Evolutionary conservation across 2,888 invertebrate species (phyloP).

Genomic region (Conchocele bisecta): DNA sequence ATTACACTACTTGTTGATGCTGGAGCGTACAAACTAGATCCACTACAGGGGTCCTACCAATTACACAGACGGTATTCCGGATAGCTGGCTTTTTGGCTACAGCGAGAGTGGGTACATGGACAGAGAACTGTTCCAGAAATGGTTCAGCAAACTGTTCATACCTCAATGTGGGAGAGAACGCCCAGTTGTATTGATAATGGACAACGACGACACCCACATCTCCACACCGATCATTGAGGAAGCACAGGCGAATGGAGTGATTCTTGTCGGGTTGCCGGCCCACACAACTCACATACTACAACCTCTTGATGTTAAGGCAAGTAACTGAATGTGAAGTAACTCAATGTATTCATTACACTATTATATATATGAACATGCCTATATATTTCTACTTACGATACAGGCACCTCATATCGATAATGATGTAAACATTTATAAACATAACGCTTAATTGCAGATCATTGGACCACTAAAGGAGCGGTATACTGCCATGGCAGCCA

Average conservation of each 20-base stretch:
- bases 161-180: conserved; percentile 27
- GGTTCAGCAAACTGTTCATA: conserved; percentile 20
- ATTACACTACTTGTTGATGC: too few relatives aligned
- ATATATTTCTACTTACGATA: too few relatives aligned
- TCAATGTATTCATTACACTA: too few relatives aligned
- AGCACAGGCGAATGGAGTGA: conserved; percentile 5
- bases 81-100: conserved; percentile 9
- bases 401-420: too few relatives aligned
- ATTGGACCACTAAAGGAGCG: conserved; percentile 6
- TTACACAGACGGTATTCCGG: conserved; percentile 30
- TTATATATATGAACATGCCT: too few relatives aligned
- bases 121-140: conserved; percentile 14
- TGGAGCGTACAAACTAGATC: too few relatives aligned
- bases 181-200: conserved; percentile 22
- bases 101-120: conserved; percentile 21
- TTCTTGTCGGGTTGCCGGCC: conserved; percentile 11
- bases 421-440: too few relatives aligned
- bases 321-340: too few relatives aligned
- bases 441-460: too few relatives aligned
- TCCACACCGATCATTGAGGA: conserved; percentile 2
- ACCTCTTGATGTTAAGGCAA: conserved; percentile 20
- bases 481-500: conserved; percentile 1
- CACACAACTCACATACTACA: conserved; percentile 29
- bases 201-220: conserved; percentile 22
- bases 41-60: too few relatives aligned